Evolutionary conservation across 2,888 invertebrate species (phyloP).

Genomic region (Hirtodrosophila alboralis): DNA sequence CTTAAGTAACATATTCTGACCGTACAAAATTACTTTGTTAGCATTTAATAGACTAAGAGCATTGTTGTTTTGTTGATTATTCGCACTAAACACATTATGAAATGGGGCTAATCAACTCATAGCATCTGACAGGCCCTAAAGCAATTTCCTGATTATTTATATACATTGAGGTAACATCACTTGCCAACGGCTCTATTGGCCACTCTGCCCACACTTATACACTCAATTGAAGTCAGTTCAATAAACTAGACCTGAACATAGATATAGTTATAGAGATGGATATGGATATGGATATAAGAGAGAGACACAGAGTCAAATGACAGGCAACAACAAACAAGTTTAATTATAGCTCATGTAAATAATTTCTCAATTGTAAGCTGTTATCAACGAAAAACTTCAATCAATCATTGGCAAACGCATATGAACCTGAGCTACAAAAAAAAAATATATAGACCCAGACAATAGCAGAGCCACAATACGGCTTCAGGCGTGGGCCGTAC

Average conservation of each 20-base stretch:
- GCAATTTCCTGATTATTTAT: constrained; percentile 75
- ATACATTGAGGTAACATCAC: constrained; percentile 70
- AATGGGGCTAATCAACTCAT: constrained; percentile 67
- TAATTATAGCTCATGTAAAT: constrained; percentile 80
- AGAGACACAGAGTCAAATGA: constrained; percentile 64
- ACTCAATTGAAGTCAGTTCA: constrained; percentile 65
- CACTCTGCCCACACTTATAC: constrained; percentile 59
- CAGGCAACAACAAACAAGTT: constrained; percentile 80
- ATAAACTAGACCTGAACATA: constrained; percentile 65
- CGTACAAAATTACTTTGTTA: background rate
- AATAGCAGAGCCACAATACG: constrained; percentile 42
- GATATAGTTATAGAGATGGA: constrained; percentile 22
- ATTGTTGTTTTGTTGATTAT: constrained; percentile 41
- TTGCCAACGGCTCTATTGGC: constrained; percentile 57
- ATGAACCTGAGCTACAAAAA: constrained; percentile 68
- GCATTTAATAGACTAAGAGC: constrained; percentile 1
- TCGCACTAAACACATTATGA: constrained; percentile 58
- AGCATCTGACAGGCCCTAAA: constrained; percentile 68
- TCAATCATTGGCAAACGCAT: constrained; percentile 80
- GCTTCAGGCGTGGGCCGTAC: constrained; percentile 75
- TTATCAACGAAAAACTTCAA: constrained; percentile 81
- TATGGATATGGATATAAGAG: no score
- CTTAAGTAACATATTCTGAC: no score
- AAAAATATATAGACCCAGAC: no score
- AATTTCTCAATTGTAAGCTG: constrained; percentile 80